Evolutionary conservation across 2,888 invertebrate genomes (phyloP), one percentile per base, ranked within the genome.

Genomic region (Lasiommata megera): DNA sequence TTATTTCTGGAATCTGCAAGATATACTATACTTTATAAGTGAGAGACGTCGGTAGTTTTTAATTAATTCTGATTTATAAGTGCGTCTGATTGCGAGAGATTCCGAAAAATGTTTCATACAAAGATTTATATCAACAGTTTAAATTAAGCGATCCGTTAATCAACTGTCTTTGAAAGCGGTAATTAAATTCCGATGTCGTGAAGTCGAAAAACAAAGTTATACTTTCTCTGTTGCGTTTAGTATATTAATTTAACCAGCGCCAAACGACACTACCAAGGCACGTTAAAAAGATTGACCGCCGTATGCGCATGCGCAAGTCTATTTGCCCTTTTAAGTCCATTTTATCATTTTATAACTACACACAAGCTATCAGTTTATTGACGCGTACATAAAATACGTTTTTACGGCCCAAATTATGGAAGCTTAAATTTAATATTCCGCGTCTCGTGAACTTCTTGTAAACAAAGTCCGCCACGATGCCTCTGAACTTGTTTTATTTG

Each of bases 61-160:
- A 65, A 65, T 65, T 62, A 61, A 58, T 54, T 58, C 53, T 63
- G 63, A 65, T 65, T 65, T 63, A 65, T 65, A 41, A 46, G 54
- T 46, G 48, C 54, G 55, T 28, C 56, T 61, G 54, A 59, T 51
- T 50, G 38, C 41, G 36, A 59, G 41, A 48, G 51, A 56, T 61
- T 56, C 60, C 57, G 51, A 56, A 60, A n/a, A 58, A 58, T 47
- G 46, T 37, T 28, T 40, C 57, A 51, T 51, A 41, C 40, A 52
- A 74, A 76, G 76, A 69, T 71, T 81, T 82, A 79, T 82, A 83
- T 84, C 82, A 84, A 80, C 82, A 79, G 76, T 78, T 79, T 76
- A 79, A 77, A 81, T 82, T 81, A 82, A 81, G 71, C 69, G 73
- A 73, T 71, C 70, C 75, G 75, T 84, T 84, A 84, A 83, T 86